These are phyloP conservation scores for Oreonectes daqikongensis DNA, from an alignment of 2,797 vertebrate genomes.

Conservation along the genomic window DNA sequence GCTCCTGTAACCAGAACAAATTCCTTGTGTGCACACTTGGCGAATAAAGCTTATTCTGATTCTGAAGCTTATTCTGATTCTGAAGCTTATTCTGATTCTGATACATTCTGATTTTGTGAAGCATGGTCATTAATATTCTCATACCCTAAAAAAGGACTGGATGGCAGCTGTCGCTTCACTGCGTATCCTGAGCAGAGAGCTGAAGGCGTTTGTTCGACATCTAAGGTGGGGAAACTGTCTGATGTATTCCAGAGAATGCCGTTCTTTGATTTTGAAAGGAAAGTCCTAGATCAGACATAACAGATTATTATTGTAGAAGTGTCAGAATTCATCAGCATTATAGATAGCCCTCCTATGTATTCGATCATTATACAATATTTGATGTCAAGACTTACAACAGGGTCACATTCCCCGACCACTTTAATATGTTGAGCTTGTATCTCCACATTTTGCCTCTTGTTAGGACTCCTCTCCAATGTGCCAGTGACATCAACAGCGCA, in stretches of 20 bases:
- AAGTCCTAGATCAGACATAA: slow-evolving; percentile 68
- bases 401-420: slow-evolving; percentile 85
- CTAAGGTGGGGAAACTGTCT: slow-evolving; percentile 90
- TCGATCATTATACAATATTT: not conserved
- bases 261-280: slow-evolving; percentile 88
- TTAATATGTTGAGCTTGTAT: slow-evolving; percentile 82
- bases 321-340: not conserved
- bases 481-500: slow-evolving; percentile 89
- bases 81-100: no score
- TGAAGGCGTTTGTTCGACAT: slow-evolving; percentile 82
- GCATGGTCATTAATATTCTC: not conserved
- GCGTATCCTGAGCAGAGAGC: slow-evolving; percentile 87
- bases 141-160: slow-evolving; percentile 91
- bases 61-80: no score
- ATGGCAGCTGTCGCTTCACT: slow-evolving; percentile 86
- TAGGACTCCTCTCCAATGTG: slow-evolving; percentile 82
- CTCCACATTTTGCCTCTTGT: slow-evolving; percentile 83
- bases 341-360: not conserved
- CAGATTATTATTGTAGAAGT: not conserved
- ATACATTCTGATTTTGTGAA: no score
- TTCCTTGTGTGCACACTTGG: no score
- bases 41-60: no score
- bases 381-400: slow-evolving; percentile 74
- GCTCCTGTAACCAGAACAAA: no score
- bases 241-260: slow-evolving; percentile 83